Base-by-base conservation (phyloP, 1,140 invertebrate genomes). In the Drosophila ambigua region DNA sequence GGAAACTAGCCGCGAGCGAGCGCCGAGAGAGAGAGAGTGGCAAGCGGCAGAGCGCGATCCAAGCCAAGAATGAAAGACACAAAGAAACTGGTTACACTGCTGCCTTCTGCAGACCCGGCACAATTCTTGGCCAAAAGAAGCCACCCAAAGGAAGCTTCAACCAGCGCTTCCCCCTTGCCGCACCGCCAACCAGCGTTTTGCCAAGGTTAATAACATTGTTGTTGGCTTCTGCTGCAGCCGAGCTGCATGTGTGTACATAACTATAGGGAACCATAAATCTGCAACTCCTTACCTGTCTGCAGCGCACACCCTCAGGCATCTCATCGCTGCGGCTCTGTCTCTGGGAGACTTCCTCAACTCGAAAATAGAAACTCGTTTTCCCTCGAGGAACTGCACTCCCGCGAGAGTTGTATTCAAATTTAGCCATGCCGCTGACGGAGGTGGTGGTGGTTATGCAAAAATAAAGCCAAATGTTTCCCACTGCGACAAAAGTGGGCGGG, bases 121-220 rank as follows among this genome's bases (percentile, higher is more conserved):
- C 63, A 73, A 39, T 13, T 39, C 35, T 39, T 39, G 35, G 35
- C 35, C 35, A 73, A 66, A 64, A 55, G 55, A 20, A 54, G 57
- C 54, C 35, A 13, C 53, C 61, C 57, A 74, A 59, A 78, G 49
- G 61, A 75, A 50, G 31, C 35, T 43, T 7, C 26, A 24, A 0
- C 3, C 23, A 24, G 23, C 23, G 2, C 23, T 24, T 1, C 31
- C 8, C 31, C 28, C 31, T 15, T 60, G 26, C 57, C 58, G 15
- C 71, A 51, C 63, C 20, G 20, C 20, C 20, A 20, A 20, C 20
- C 20, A 2, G 20, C 64, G 53, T 50, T 41, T 65, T 23, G 26
- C 53, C 77, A 77, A 79, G 77, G 77, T 77, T 79, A 79, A 79
- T 79, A 79, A 79, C 77, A 77, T 73, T 39, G 11, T 61, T 51